These are phyloP conservation scores for Athene noctua DNA, from an alignment of 2,113 vertebrate genomes.

Conservation along the genomic window DNA sequence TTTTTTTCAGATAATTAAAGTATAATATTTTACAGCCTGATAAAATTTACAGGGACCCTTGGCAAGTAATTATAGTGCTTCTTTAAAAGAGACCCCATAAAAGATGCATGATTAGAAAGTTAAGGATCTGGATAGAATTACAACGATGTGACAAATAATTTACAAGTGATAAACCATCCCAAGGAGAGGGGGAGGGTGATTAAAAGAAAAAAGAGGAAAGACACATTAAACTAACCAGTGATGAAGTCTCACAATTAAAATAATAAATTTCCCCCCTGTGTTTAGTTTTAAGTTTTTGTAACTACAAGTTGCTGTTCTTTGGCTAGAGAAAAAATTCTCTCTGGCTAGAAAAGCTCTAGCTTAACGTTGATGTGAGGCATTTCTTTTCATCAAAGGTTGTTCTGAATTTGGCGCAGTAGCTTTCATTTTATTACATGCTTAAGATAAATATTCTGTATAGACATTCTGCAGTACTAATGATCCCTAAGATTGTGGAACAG, in stretches of 20 bases:
- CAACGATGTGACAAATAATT: constrained; percentile 79
- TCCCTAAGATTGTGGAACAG: constrained; percentile 14
- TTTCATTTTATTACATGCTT: constrained; percentile 38
- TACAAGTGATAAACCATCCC: constrained; percentile 76
- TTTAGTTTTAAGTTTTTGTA: constrained; percentile 56
- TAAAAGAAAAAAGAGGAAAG: constrained; percentile 23
- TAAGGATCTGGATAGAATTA: constrained; percentile 80
- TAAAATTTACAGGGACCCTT: constrained; percentile 81
- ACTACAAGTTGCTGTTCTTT: not conserved
- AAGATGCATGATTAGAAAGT: constrained; percentile 82
- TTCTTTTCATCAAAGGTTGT: constrained; percentile 41
- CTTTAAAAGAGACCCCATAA: constrained; percentile 80
- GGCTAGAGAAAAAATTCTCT: not conserved
- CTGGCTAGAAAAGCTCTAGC: not conserved
- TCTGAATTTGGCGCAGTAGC: not conserved
- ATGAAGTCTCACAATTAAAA: constrained; percentile 74
- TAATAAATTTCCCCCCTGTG: constrained; percentile 63
- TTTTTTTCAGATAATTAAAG: constrained; percentile 78
- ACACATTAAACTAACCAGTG: constrained; percentile 68
- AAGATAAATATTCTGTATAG: constrained; percentile 53
- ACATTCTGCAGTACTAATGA: constrained; percentile 14
- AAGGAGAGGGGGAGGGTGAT: constrained; percentile 36
- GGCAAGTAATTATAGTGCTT: constrained; percentile 80
- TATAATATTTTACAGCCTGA: constrained; percentile 81
- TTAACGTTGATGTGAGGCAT: not conserved